phyloP scores from a whole-genome alignment of 1,140 invertebrate species.

The Tyrophagus putrescentiae region DNA sequence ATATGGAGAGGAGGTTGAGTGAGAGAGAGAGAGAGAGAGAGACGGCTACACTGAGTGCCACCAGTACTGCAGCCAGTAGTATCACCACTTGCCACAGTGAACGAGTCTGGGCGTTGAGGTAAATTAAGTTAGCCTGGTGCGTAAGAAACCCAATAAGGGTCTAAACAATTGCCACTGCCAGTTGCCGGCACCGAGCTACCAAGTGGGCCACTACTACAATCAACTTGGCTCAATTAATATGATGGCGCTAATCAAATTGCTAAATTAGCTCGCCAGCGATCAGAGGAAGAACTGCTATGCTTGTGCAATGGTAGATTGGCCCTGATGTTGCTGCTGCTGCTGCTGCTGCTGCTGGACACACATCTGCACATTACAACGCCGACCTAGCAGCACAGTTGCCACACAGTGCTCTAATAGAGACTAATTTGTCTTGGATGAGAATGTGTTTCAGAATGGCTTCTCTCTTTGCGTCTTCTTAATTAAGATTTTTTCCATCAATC shows the following conservation, averaged over 20 bases:
- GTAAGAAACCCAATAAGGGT: background rate
- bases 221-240: constrained; percentile 3
- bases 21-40: constrained; percentile 1
- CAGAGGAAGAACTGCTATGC: background rate
- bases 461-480: background rate
- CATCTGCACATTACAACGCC: too few relatives aligned
- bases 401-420: constrained; percentile 2
- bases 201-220: too few relatives aligned
- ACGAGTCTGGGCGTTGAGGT: constrained; percentile 5
- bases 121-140: constrained; percentile 7
- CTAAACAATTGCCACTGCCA: background rate
- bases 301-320: background rate
- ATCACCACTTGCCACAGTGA: too few relatives aligned
- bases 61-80: background rate
- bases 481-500: constrained; percentile 10
- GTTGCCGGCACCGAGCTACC: background rate
- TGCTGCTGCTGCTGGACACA: background rate
- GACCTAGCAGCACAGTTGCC: too few relatives aligned
- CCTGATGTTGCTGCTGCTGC: background rate
- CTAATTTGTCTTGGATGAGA: constrained; percentile 7
- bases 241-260: constrained; percentile 12
- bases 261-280: constrained; percentile 8
- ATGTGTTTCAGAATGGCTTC: constrained; percentile 9
- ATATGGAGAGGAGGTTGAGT: background rate
- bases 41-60: background rate